Evolutionary conservation across 2,888 invertebrate genomes (phyloP).

Genomic region (Callimorpha dominula): DNA sequence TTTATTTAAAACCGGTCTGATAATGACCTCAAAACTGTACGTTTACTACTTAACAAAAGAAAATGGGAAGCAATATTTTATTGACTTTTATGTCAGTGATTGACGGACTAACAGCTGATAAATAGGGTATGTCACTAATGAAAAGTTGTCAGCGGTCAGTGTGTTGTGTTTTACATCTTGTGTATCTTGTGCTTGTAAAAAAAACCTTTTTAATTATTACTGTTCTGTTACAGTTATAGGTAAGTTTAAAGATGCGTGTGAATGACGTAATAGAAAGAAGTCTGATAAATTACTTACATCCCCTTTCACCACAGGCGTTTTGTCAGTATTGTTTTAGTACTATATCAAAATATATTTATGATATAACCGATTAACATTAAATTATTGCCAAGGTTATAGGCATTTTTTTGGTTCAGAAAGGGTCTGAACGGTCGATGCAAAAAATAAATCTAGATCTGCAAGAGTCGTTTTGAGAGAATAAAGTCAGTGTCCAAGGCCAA

Average conservation of each 20-base stretch:
- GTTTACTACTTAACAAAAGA: constrained; percentile 1
- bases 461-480: background rate
- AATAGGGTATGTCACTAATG: constrained; percentile 53
- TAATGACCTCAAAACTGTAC: constrained; percentile 22
- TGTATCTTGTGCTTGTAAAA: too few species aligned
- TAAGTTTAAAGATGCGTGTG: background rate
- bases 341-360: background rate
- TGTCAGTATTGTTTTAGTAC: background rate
- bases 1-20: constrained; percentile 21
- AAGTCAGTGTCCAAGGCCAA: background rate
- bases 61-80: constrained; percentile 17
- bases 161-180: constrained; percentile 4
- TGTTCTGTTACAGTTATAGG: too few species aligned
- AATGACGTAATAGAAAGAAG: background rate
- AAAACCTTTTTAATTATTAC: too few species aligned
- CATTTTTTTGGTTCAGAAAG: background rate
- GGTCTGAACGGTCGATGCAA: background rate
- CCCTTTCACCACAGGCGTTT: background rate
- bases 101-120: constrained; percentile 49
- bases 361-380: background rate
- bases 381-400: background rate
- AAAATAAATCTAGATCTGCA: background rate
- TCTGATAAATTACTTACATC: background rate
- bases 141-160: constrained; percentile 45
- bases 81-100: constrained; percentile 40